Evolutionary conservation across 1,140 invertebrate species (phyloP), one percentile per base, ranked within the genome.

Genomic region (Trachymyrmex cornetzi): DNA sequence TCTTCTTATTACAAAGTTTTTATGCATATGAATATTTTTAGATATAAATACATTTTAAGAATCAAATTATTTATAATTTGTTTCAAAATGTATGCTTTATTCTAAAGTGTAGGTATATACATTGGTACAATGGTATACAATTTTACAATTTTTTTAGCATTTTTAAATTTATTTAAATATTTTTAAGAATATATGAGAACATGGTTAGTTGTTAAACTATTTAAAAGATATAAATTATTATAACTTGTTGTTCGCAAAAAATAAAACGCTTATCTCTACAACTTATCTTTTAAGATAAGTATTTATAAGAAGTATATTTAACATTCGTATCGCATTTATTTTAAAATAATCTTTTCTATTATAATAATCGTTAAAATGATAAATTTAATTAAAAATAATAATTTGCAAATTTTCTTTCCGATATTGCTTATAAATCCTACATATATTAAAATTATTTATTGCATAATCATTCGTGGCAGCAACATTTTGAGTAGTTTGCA

Each of bases 21-120:
- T 38, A 34, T 34, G 34, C 6, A 38, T 38, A 38, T 38, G 34
- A 9, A 38, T 87, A 81, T 53, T 81, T 71, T 34, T 14, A 48
- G 22, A 44, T 55, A 57, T 71, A 71, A 16, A 59, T 50, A 67
- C 30, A 14, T 38, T 38, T 38, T 38, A 38, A 38, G 34, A 38
- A 38, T 38, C 34, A 38, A 38, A 38, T 34, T 34, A 38, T 38
- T 38, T 38, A 38, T 38, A 38, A 0, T 38, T 38, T 38, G 34
- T 38, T 38, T 38, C 7, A 38, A 34, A 38, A 38, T 38, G 34
- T 38, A 38, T 38, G 34, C 7, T 38, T 38, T 38, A 38, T 38
- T 38, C 34, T 38, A 38, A 9, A 38, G 7, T 38, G 34, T 34
- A 34, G 34, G 6, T 34, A 34, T 34, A 38, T 38, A 38, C 34